Conservation (phyloP, 2,888 invertebrate species). For the Scaptomyza cyrtandrae region DNA sequence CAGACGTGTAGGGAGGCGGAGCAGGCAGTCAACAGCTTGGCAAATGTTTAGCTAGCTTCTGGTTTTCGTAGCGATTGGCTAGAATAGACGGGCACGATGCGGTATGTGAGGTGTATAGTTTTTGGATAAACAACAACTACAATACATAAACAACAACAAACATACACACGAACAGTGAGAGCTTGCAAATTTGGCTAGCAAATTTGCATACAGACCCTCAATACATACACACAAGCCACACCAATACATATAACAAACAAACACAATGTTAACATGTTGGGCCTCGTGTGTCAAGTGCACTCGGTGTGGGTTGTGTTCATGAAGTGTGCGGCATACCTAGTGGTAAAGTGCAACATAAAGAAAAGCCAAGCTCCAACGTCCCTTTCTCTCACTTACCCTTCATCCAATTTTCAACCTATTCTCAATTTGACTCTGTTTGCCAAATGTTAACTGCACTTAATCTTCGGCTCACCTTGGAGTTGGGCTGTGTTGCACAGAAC, state of each 20-base stretch:
- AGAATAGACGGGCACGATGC: conserved; percentile 4
- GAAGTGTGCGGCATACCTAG: conserved; percentile 39
- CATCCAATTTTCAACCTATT: neutral
- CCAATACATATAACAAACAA: conserved; percentile 2
- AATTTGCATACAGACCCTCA: conserved; percentile 61
- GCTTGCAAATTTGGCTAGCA: conserved; percentile 66
- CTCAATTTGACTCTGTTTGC: conserved; percentile 31
- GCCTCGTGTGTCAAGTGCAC: conserved; percentile 63
- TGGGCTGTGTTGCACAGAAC: conserved; percentile 5
- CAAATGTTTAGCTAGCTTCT: conserved; percentile 61
- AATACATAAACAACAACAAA: conserved; percentile 41
- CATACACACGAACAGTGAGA: conserved; percentile 17
- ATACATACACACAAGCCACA: conserved; percentile 13
- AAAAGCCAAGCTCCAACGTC: conserved; percentile 37
- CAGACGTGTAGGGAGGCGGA: neutral
- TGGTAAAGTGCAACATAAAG: conserved; percentile 75
- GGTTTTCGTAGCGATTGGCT: conserved; percentile 20
- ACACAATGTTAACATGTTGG: conserved; percentile 28
- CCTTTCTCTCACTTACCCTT: neutral
- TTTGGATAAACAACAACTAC: conserved; percentile 66
- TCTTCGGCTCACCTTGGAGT: conserved; percentile 45
- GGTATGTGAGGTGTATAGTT: conserved; percentile 63
- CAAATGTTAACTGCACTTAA: conserved; percentile 68
- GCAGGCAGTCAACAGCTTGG: conserved; percentile 62
- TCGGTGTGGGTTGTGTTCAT: conserved; percentile 61